phyloP scores from a whole-genome alignment of 2,888 invertebrate species.

The Ferdinandea cuprea region DNA sequence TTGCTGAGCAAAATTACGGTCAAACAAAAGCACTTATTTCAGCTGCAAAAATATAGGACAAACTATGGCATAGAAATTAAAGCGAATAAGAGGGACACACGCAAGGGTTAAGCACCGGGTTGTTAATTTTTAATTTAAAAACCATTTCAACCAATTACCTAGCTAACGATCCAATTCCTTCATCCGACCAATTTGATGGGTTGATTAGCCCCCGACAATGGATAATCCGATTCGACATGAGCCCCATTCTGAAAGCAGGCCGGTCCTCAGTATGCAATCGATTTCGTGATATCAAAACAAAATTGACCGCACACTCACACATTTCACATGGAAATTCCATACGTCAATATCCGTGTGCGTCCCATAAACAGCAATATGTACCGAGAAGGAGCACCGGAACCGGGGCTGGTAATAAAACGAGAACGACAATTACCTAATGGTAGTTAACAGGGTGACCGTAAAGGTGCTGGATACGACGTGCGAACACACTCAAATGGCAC shows the following conservation, averaged over 20 bases:
- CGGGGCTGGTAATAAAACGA: constrained; percentile 45
- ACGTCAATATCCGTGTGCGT: constrained; percentile 52
- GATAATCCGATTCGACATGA: constrained; percentile 17
- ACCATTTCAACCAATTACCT: constrained; percentile 64
- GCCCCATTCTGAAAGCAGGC: background rate
- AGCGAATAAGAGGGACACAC: background rate
- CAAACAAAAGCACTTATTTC: no score
- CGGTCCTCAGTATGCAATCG: constrained; percentile 29
- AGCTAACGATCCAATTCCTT: constrained; percentile 53
- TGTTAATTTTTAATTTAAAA: constrained; percentile 62
- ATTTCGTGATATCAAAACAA: constrained; percentile 53
- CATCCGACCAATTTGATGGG: constrained; percentile 45
- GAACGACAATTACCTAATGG: constrained; percentile 68
- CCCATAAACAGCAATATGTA: constrained; percentile 15
- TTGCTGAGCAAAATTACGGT: no score
- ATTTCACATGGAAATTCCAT: constrained; percentile 40
- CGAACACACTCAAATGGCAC: constrained; percentile 51
- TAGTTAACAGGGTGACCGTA: constrained; percentile 64
- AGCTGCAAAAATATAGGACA: constrained; percentile 10
- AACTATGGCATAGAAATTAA: background rate
- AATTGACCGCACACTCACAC: constrained; percentile 40
- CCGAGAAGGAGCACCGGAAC: background rate
- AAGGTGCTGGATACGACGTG: constrained; percentile 61
- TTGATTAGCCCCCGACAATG: constrained; percentile 32
- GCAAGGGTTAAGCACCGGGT: constrained; percentile 8